Conservation (phyloP, 1,140 invertebrate genomes). For the Mya arenaria region DNA sequence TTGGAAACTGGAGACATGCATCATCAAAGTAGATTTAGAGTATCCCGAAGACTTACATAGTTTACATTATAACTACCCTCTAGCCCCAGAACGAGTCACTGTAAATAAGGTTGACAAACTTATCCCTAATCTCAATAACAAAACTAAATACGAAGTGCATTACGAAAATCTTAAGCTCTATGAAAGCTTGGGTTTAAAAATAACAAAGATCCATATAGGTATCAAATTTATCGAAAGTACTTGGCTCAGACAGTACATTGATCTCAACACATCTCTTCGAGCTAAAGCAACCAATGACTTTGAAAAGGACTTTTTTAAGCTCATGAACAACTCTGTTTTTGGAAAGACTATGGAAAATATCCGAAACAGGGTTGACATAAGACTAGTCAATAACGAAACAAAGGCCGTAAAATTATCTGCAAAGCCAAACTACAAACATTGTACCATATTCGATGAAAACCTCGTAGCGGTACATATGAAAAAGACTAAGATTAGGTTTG, state of each 20-base stretch:
- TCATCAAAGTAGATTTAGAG: no score
- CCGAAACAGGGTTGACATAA: slow-evolving; percentile 82
- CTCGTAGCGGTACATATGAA: slow-evolving; percentile 60
- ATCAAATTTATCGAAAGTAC: not conserved
- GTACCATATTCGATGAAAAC: slow-evolving; percentile 73
- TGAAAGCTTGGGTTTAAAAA: not conserved
- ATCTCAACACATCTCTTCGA: slow-evolving; percentile 66
- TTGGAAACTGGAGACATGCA: no score
- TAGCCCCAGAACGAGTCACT: no score
- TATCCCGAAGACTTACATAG: no score
- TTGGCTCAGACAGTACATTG: slow-evolving; percentile 51
- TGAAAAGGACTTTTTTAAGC: slow-evolving; percentile 81
- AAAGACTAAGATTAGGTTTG: slow-evolving; percentile 61
- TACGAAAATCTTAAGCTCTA: slow-evolving; percentile 5
- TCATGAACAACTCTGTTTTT: slow-evolving; percentile 81
- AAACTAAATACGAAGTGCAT: not conserved
- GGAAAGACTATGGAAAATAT: slow-evolving; percentile 81
- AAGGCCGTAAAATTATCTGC: slow-evolving; percentile 65
- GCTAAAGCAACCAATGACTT: slow-evolving; percentile 78
- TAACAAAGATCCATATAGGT: slow-evolving; percentile 5
- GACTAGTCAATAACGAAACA: slow-evolving; percentile 14
- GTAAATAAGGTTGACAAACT: slow-evolving; percentile 7
- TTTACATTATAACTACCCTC: no score
- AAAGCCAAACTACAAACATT: slow-evolving; percentile 75
- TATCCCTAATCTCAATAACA: slow-evolving; percentile 7